phyloP scores from a whole-genome alignment of 1,140 invertebrate genomes.

The Procambarus clarkii region DNA sequence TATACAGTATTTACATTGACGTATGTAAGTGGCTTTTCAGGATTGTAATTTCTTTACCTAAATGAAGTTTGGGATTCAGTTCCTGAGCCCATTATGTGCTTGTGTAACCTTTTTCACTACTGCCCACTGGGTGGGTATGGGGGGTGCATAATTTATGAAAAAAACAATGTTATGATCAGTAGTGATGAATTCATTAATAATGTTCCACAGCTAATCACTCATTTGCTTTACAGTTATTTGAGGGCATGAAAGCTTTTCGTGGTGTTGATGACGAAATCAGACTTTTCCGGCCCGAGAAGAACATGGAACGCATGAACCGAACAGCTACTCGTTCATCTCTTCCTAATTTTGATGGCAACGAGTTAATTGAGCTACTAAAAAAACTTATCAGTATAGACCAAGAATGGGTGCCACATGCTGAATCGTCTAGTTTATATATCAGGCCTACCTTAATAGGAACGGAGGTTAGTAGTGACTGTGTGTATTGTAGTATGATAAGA shows the following conservation, averaged over 20 bases:
- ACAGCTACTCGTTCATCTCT: constrained; percentile 90
- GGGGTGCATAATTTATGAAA: no score
- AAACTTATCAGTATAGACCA: constrained; percentile 93
- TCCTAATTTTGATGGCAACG: constrained; percentile 91
- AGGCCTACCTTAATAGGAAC: constrained; percentile 97
- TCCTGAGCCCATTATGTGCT: no score
- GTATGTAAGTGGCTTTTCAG: no score
- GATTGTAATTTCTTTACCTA: no score
- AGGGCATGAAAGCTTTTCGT: constrained; percentile 98
- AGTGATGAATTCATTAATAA: no score
- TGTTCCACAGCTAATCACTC: neutral
- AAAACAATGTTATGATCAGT: no score
- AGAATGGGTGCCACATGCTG: constrained; percentile 97
- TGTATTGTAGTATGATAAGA: neutral
- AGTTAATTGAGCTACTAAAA: constrained; percentile 91
- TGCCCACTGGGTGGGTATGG: no score
- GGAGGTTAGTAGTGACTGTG: constrained; percentile 77
- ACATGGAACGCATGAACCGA: constrained; percentile 94
- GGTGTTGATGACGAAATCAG: constrained; percentile 95
- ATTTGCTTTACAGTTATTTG: constrained; percentile 87
- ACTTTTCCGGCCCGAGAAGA: constrained; percentile 95
- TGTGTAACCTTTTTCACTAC: no score
- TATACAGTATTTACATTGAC: no score
- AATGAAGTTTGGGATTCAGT: no score
- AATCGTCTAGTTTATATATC: constrained; percentile 93